Evolutionary conservation across 2,888 invertebrate species (phyloP).

Genomic region (Himalopsyche japonica): DNA sequence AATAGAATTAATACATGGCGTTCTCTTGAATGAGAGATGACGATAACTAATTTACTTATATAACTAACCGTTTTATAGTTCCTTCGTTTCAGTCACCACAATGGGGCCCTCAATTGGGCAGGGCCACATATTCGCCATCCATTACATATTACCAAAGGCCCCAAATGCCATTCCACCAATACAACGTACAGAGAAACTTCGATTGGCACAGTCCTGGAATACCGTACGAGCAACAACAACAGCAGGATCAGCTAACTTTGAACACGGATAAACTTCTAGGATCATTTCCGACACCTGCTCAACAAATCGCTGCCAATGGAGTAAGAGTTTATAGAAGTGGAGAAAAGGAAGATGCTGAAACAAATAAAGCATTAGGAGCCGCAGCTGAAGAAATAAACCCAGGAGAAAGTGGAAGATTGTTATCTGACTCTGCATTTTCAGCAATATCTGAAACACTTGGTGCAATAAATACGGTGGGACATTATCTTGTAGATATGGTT

Average conservation of each 20-base stretch:
- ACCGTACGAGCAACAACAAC: background rate
- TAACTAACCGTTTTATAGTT: background rate
- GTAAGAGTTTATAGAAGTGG: constrained; percentile 34
- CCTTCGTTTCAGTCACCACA: constrained; percentile 4
- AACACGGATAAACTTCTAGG: constrained; percentile 33
- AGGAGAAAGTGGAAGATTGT: constrained; percentile 47
- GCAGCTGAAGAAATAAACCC: constrained; percentile 32
- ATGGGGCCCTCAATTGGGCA: background rate
- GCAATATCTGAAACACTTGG: constrained; percentile 70
- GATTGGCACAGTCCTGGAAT: background rate
- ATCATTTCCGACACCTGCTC: background rate
- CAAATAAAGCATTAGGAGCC: constrained; percentile 35
- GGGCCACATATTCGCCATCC: background rate
- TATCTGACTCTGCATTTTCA: constrained; percentile 65
- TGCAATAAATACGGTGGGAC: constrained; percentile 83
- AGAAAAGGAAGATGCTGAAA: constrained; percentile 27
- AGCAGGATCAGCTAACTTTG: constrained; percentile 6
- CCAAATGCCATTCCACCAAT: background rate
- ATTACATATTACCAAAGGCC: background rate
- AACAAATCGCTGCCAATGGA: background rate
- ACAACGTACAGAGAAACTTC: background rate
- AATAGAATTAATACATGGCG: too few relatives aligned
- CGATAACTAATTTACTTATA: background rate
- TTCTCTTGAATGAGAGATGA: background rate
- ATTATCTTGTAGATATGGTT: constrained; percentile 82